These are phyloP conservation scores for Plagodis dolabraria DNA, from an alignment of 2,888 invertebrate genomes.

Conservation along the genomic window DNA sequence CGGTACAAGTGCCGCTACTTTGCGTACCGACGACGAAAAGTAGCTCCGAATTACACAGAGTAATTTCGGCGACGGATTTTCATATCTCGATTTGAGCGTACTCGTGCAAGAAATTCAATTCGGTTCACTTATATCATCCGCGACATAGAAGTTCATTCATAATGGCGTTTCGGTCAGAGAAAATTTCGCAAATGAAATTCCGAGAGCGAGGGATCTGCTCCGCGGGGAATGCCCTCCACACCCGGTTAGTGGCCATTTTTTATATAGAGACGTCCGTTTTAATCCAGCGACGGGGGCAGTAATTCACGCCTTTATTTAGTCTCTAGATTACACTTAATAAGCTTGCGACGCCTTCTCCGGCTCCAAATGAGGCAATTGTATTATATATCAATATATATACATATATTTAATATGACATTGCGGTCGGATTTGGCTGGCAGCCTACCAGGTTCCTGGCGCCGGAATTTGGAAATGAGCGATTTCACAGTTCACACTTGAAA, in stretches of 20 bases:
- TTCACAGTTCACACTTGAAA: conserved; percentile 65
- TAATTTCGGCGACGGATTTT: conserved; percentile 46
- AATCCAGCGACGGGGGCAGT: conserved; percentile 63
- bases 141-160: conserved; percentile 54
- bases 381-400: too few relatives aligned
- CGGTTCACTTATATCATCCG: conserved; percentile 49
- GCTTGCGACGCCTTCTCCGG: conserved; percentile 46
- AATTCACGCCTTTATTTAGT: conserved; percentile 71
- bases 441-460: conserved; percentile 12
- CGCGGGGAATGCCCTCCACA: conserved; percentile 54
- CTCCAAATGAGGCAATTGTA: conserved; percentile 44
- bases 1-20: conserved; percentile 43
- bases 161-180: conserved; percentile 60
- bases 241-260: conserved; percentile 70
- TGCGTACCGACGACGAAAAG: conserved; percentile 38
- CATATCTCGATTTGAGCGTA: conserved; percentile 37
- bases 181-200: conserved; percentile 73
- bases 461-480: conserved; percentile 52
- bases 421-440: conserved; percentile 43
- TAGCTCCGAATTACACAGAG: conserved; percentile 35
- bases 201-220: conserved; percentile 56
- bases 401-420: conserved; percentile 37
- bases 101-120: conserved; percentile 49
- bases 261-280: conserved; percentile 64
- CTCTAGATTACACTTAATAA: conserved; percentile 65